Evolutionary conservation across 2,113 vertebrate species (phyloP), one percentile per base, ranked within the genome.

Genomic region (Lophius piscatorius): DNA sequence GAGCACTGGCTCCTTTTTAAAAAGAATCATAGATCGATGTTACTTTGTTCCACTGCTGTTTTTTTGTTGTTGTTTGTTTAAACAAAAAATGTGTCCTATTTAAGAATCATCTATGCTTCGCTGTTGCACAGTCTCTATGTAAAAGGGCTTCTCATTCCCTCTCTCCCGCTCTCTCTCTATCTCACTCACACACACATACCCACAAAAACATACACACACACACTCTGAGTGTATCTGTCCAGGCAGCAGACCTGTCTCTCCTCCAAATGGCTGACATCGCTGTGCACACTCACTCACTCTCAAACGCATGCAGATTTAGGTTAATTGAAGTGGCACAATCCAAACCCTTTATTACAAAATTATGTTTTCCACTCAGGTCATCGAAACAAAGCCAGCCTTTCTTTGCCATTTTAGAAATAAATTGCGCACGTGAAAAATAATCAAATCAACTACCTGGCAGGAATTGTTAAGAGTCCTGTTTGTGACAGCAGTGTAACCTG

Each of bases 401-500:
- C 28, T 62, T 54, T 60, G 9, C 31, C 2, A 9, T 40, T 48
- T 50, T 60, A 47, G 58, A 63, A 78, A 82, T 62, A 76, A 83
- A 79, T 78, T 45, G 47, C 69, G 49, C 26, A 23, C 35, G 70
- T 67, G 74, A 81, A 74, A 65, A 81, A 84, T 82, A 81, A 83
- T 81, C 74, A 56, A 74, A 59, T 22, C 51, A 48, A 61, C 70
- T 55, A 74, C 78, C 82, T 79, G 79, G 79, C 85, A 83, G 74
- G 60, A 70, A 83, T 78, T 74, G 77, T 82, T 84, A 75, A 63
- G 66, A 46, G 70, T 65, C 76, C 63, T 69, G 78, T 78, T 64
- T 60, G 76, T 80, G 86, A 84, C 81, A 83, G 74, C 70, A 58
- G 71, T 64, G 74, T 86, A 81, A 88, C 87, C 87, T 74, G 85